phyloP scores from a whole-genome alignment of 1,140 invertebrate species.

The Varroa destructor region DNA sequence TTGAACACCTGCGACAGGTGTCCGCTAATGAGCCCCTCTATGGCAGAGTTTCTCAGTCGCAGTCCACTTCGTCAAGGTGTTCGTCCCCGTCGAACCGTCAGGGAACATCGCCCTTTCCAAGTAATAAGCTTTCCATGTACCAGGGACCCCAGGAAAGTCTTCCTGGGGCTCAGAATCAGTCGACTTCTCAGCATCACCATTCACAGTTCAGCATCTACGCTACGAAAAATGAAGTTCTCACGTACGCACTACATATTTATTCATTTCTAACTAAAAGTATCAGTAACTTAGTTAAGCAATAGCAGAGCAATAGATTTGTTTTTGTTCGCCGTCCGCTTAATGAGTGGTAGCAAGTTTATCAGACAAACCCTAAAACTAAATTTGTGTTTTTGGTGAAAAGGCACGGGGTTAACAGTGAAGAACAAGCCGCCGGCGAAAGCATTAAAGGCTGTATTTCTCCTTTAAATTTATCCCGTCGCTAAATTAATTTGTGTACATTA shows the following conservation, averaged over 20 bases:
- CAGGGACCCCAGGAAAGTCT: slow-evolving; percentile 8
- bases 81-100: slow-evolving; percentile 3
- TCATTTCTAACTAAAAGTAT: too few species aligned
- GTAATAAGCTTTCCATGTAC: slow-evolving; percentile 25
- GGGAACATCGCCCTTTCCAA: neutral
- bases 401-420: too few species aligned
- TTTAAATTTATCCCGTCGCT: too few species aligned
- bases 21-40: slow-evolving; percentile 12
- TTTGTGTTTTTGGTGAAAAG: too few species aligned
- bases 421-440: too few species aligned
- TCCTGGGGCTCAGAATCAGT: neutral
- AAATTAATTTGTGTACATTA: too few species aligned
- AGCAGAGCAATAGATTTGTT: too few species aligned
- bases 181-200: neutral
- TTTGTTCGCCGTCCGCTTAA: too few species aligned
- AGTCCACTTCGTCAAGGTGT: slow-evolving; percentile 20
- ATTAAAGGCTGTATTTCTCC: too few species aligned
- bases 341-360: too few species aligned
- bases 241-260: neutral
- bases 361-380: too few species aligned
- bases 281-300: too few species aligned
- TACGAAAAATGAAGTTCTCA: slow-evolving; percentile 26
- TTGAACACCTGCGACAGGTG: slow-evolving; percentile 5
- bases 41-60: slow-evolving; percentile 21
- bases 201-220: slow-evolving; percentile 27